Evolutionary conservation across 2,797 vertebrate species (phyloP), one percentile per base, ranked within the genome.

Genomic region (Odontamblyopus lacepedii): DNA sequence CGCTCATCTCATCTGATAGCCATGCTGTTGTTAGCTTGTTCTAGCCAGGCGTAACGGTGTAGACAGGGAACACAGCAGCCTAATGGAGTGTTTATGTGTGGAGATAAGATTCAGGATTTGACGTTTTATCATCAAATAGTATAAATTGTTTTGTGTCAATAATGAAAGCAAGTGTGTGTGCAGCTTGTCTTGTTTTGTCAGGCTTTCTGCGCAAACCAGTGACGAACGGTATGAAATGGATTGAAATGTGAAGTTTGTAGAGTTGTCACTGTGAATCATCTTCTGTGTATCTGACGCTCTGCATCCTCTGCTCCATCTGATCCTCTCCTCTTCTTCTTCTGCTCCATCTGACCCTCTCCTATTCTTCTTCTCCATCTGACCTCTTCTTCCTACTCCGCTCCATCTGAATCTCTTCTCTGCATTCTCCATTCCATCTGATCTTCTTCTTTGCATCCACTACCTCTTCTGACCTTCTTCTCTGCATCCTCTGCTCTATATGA

Each of bases 71-170:
- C 77, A 67, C 80, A 88, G 81, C 67, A 64, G 76, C 79, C 75
- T 92, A 92, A 93, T 93, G 90, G 81, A 82, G 73, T 92, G 93
- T 93, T 94, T 92, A 91, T 89, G 87, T 84, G 89, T 83, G 83
- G 77, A 84, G 93, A 95, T 94, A 93, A 91, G 90, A 91, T 84
- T 86, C 85, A 87, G 72, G 82, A 84, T 91, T 87, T 83, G 70
- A 68, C 75, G 56, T 76, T 85, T 88, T 77, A 87, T 91, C 85
- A 69, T 75, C 56, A 85, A 89, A 83, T 78, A 79, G 77, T 23
- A 57, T 29, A 72, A 69, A 59, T 64, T 70, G 73, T 74, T 51
- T 76, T 70, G 78, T 71, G 80, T 88, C 85, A 87, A 85, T 78
- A 86, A 63, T 67, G 23, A 5, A 23, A 32, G 19, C 0, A n/a